Percentiles rank a stretch among this genome's conserved stretches.
Conservation (phyloP, 1,140 invertebrate genomes). For the Choristoneura fumiferana region DNA sequence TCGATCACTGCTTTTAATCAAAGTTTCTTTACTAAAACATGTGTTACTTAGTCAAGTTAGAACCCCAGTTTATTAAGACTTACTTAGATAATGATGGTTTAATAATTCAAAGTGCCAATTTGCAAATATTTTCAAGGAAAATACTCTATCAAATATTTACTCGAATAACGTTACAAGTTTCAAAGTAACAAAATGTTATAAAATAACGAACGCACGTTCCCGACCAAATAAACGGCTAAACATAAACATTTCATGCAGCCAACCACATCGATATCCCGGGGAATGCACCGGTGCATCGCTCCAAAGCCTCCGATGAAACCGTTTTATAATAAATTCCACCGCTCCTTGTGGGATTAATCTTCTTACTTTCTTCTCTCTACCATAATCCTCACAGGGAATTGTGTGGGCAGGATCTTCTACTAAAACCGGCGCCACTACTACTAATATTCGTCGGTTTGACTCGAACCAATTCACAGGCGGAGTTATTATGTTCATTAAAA, state of each 20-base stretch:
- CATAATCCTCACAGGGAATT: slow-evolving; percentile 68
- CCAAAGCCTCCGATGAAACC: slow-evolving; percentile 54
- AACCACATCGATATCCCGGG: slow-evolving; percentile 24
- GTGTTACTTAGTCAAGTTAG: too few species aligned
- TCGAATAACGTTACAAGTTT: too few species aligned
- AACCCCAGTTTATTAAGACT: too few species aligned
- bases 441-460: neutral
- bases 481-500: neutral
- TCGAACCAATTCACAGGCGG: neutral
- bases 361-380: slow-evolving; percentile 70
- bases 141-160: too few species aligned
- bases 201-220: neutral
- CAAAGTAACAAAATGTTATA: neutral
- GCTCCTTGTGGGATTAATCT: slow-evolving; percentile 68
- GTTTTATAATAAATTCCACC: slow-evolving; percentile 73
- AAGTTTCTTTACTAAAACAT: too few species aligned
- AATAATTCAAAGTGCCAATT: too few species aligned
- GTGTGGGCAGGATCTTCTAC: slow-evolving; percentile 54
- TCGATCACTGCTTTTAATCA: neutral
- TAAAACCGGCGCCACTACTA: slow-evolving; percentile 5
- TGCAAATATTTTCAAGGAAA: too few species aligned
- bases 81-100: too few species aligned
- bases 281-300: slow-evolving; percentile 21
- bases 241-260: slow-evolving; percentile 16
- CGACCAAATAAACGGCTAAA: neutral